Conservation (phyloP, 2,888 invertebrate genomes). For the Mesochorus sp. region DNA sequence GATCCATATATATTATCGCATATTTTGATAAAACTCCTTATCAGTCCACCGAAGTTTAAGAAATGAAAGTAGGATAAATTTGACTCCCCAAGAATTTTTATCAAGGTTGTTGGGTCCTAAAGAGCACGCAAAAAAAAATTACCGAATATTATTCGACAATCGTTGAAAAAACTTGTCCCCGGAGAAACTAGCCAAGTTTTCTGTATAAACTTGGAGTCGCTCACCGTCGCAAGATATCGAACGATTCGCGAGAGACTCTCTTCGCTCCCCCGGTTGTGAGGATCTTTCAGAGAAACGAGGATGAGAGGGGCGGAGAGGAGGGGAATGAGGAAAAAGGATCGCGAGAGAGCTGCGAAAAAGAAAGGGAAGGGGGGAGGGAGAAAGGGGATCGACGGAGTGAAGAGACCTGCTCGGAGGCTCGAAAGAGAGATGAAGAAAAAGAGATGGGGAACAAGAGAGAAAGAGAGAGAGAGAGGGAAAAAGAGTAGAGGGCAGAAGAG, state of each 20-base stretch:
- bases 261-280: conserved; percentile 25
- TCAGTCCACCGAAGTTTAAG: too few species aligned
- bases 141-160: conserved; percentile 9
- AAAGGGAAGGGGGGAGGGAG: conserved; percentile 19
- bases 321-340: conserved; percentile 29
- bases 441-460: conserved; percentile 4
- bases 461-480: conserved; percentile 40
- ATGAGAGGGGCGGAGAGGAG: conserved; percentile 38
- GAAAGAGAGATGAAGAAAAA: conserved; percentile 20
- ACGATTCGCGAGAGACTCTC: conserved; percentile 48
- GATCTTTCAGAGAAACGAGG: conserved; percentile 51
- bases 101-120: too few species aligned
- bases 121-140: too few species aligned
- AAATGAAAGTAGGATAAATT: too few species aligned
- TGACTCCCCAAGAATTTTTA: background rate
- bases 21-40: too few species aligned
- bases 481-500: too few species aligned
- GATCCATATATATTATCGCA: conserved; percentile 39
- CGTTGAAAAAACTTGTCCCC: conserved; percentile 4
- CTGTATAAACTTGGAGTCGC: conserved; percentile 29
- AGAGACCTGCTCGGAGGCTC: conserved; percentile 18
- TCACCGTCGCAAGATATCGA: conserved; percentile 58
- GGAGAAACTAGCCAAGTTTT: conserved; percentile 24
- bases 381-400: too few species aligned
- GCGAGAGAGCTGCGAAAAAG: conserved; percentile 56